Percentiles rank a stretch among this genome's conserved stretches.
Conservation (phyloP, 2,113 vertebrate species). For the Hippocampus abdominalis region DNA sequence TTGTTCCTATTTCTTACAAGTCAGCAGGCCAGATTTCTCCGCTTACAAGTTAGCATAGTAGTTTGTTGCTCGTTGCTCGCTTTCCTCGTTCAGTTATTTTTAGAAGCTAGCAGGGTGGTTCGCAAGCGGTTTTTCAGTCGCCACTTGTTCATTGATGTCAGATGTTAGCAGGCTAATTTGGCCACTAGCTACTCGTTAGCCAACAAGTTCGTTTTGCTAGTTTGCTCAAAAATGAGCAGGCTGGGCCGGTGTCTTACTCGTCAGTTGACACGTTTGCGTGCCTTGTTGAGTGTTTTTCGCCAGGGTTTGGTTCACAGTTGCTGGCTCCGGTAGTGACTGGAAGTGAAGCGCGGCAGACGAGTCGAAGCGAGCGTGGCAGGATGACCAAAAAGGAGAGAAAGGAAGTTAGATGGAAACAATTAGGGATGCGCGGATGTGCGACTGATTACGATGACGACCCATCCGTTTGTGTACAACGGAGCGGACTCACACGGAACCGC, state of each 20-base stretch:
- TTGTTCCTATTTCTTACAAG: too few relatives aligned
- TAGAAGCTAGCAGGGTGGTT: background rate
- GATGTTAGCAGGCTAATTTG: background rate
- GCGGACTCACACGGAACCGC: background rate
- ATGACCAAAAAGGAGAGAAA: background rate
- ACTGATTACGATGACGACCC: background rate
- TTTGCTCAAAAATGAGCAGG: background rate
- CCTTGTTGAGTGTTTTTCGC: background rate
- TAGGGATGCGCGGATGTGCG: background rate
- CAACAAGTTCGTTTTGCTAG: background rate
- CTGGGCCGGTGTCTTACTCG: too few relatives aligned
- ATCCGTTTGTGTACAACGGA: background rate
- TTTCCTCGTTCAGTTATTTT: background rate
- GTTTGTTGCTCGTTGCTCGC: background rate
- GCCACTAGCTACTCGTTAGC: background rate
- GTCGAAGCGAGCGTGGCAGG: too few relatives aligned
- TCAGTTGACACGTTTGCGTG: too few relatives aligned
- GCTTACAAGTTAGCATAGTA: background rate
- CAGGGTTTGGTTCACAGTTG: background rate
- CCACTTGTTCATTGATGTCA: too few relatives aligned
- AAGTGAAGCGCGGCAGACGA: background rate
- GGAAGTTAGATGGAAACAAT: conserved; percentile 8
- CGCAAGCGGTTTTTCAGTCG: too few relatives aligned
- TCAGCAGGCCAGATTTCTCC: too few relatives aligned
- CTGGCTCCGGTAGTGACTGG: background rate